These are phyloP conservation scores for Gerris buenoi DNA, from an alignment of 1,140 invertebrate species.

Conservation along the genomic window DNA sequence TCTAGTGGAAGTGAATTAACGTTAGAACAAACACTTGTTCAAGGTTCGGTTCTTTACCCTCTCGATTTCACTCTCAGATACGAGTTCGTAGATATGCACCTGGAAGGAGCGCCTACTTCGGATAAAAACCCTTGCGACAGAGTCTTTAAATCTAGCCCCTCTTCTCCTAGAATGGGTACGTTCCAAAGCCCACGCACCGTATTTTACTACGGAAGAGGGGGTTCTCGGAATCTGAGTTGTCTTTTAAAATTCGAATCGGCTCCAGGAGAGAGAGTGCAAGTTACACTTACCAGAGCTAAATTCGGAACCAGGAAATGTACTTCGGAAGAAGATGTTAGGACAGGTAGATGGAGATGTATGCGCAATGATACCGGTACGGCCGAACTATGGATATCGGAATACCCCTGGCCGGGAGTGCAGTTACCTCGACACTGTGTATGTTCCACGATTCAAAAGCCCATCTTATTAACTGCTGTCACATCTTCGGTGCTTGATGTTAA, in stretches of 20 bases:
- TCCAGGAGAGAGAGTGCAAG: constrained; percentile 44
- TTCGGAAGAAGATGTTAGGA: constrained; percentile 45
- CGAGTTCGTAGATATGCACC: constrained; percentile 48
- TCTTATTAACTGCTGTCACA: constrained; percentile 42
- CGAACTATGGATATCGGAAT: constrained; percentile 51
- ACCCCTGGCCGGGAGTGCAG: constrained; percentile 46
- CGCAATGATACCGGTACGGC: constrained; percentile 26
- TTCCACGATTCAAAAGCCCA: constrained; percentile 44
- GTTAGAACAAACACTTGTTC: constrained; percentile 50
- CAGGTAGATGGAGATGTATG: constrained; percentile 47
- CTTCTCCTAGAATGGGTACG: constrained; percentile 34
- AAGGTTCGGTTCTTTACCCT: constrained; percentile 59
- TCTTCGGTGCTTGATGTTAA: constrained; percentile 50
- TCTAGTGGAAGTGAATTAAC: constrained; percentile 53
- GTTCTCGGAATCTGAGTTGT: constrained; percentile 55
- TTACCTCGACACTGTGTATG: constrained; percentile 58
- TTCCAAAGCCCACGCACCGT: constrained; percentile 63
- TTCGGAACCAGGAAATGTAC: constrained; percentile 50
- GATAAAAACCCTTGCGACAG: constrained; percentile 40
- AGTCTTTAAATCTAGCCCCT: constrained; percentile 33
- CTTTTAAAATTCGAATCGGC: constrained; percentile 54
- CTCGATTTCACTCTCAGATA: constrained; percentile 60
- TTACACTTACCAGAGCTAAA: constrained; percentile 42
- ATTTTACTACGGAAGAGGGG: constrained; percentile 65
- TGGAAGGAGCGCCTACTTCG: constrained; percentile 39